Conservation (phyloP, 2,113 vertebrate genomes). For the Osmerus mordax region DNA sequence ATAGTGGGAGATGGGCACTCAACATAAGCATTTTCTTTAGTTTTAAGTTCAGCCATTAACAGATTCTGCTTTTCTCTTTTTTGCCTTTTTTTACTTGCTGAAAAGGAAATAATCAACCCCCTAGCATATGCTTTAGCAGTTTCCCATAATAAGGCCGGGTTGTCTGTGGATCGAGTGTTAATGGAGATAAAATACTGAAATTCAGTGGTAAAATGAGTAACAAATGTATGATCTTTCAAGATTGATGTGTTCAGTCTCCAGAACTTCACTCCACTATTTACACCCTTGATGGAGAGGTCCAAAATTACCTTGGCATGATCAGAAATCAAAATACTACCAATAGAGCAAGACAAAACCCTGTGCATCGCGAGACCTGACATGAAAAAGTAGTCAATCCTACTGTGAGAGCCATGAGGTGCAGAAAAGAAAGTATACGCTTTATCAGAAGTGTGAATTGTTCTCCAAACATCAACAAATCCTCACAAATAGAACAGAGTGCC, state of each 20-base stretch:
- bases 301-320: constrained; percentile 7
- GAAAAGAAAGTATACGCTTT: constrained; percentile 7
- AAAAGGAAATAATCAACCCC: too few relatives aligned
- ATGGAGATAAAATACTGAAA: background rate
- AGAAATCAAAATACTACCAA: constrained; percentile 8
- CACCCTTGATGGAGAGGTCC: constrained; percentile 3
- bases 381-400: constrained; percentile 2
- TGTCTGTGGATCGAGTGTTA: constrained; percentile 5
- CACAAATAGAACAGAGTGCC: too few relatives aligned
- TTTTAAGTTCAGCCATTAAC: too few relatives aligned
- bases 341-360: background rate
- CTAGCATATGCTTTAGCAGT: constrained; percentile 9
- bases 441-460: background rate
- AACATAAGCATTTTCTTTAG: too few relatives aligned
- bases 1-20: too few relatives aligned
- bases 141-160: constrained; percentile 9
- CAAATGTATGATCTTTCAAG: constrained; percentile 2
- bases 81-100: too few relatives aligned
- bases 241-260: constrained; percentile 3
- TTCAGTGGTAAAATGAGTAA: constrained; percentile 8
- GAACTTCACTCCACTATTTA: background rate
- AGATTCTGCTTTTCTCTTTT: too few relatives aligned
- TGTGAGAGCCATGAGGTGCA: too few relatives aligned
- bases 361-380: background rate
- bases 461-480: constrained; percentile 12